phyloP scores from a whole-genome alignment of 1,140 invertebrate genomes.

The Bradysia coprophila region DNA sequence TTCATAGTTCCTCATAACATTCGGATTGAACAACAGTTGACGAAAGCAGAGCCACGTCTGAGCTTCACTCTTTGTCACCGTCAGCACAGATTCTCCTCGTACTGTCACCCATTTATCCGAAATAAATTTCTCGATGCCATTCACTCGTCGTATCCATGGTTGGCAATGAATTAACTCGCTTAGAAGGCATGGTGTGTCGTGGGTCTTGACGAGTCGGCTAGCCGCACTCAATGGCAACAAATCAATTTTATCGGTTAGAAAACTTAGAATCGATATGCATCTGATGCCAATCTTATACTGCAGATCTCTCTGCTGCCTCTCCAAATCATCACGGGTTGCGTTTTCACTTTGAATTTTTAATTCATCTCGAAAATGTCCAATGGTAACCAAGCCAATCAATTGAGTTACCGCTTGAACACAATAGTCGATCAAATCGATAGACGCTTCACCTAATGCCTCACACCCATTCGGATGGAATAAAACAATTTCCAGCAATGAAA shows the following conservation, averaged over 20 bases:
- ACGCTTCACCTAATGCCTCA: slow-evolving; percentile 43
- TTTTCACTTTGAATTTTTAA: slow-evolving; percentile 25
- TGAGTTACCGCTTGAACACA: slow-evolving; percentile 33
- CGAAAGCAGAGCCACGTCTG: slow-evolving; percentile 53
- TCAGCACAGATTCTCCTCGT: slow-evolving; percentile 25
- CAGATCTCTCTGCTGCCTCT: slow-evolving; percentile 39
- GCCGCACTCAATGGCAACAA: slow-evolving; percentile 38
- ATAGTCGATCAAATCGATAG: slow-evolving; percentile 60
- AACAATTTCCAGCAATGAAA: slow-evolving; percentile 52
- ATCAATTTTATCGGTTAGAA: slow-evolving; percentile 31
- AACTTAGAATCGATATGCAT: slow-evolving; percentile 45
- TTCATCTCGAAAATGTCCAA: slow-evolving; percentile 14
- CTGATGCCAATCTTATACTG: slow-evolving; percentile 51
- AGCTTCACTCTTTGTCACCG: slow-evolving; percentile 43
- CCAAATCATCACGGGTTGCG: slow-evolving; percentile 32
- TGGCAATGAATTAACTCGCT: slow-evolving; percentile 40
- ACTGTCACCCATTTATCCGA: slow-evolving; percentile 42
- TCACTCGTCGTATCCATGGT: slow-evolving; percentile 45
- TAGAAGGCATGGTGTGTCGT: slow-evolving; percentile 55
- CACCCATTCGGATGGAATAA: slow-evolving; percentile 52
- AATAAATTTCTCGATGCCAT: slow-evolving; percentile 30
- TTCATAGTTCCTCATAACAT: slow-evolving; percentile 40
- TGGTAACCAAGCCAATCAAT: slow-evolving; percentile 25
- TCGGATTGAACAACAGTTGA: slow-evolving; percentile 42
- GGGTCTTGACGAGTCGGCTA: slow-evolving; percentile 38